A percentile compares a stretch with the other conserved stretches of the same genome.
phyloP scores from a whole-genome alignment of 1,140 invertebrate genomes.

The Calliphora vicina region DNA sequence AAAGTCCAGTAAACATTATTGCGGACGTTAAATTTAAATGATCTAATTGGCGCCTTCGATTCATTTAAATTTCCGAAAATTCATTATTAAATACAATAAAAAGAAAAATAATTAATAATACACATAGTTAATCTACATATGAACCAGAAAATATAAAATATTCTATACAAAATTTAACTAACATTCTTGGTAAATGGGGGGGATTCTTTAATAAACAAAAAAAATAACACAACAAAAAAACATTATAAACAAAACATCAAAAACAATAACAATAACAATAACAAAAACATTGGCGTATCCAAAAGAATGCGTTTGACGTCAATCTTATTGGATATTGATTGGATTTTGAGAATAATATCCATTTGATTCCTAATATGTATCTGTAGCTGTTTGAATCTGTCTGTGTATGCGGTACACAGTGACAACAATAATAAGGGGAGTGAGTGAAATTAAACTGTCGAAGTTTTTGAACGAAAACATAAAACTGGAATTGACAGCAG shows the following conservation, averaged over 20 bases:
- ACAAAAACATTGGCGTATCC: neutral
- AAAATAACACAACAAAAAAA: neutral
- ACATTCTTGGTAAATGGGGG: neutral
- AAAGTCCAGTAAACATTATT: neutral
- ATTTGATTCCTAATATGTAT: neutral
- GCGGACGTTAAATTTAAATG: neutral
- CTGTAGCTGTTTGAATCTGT: neutral
- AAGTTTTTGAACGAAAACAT: neutral
- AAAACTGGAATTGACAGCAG: conserved; percentile 12
- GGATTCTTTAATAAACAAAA: neutral
- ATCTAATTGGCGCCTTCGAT: conserved; percentile 19
- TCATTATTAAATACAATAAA: neutral
- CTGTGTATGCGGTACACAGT: too few species aligned
- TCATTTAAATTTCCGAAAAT: conserved; percentile 11
- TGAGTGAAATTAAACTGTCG: neutral
- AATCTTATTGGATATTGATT: neutral
- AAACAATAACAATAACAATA: too few species aligned
- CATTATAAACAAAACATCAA: neutral
- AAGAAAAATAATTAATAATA: neutral
- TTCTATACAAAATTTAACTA: neutral
- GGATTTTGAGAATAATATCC: neutral
- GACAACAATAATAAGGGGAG: too few species aligned
- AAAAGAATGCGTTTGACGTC: conserved; percentile 4
- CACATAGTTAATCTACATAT: neutral
- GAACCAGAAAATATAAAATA: neutral